Base-by-base conservation (phyloP, 2,113 vertebrate species). In the Synodontis membranacea region DNA sequence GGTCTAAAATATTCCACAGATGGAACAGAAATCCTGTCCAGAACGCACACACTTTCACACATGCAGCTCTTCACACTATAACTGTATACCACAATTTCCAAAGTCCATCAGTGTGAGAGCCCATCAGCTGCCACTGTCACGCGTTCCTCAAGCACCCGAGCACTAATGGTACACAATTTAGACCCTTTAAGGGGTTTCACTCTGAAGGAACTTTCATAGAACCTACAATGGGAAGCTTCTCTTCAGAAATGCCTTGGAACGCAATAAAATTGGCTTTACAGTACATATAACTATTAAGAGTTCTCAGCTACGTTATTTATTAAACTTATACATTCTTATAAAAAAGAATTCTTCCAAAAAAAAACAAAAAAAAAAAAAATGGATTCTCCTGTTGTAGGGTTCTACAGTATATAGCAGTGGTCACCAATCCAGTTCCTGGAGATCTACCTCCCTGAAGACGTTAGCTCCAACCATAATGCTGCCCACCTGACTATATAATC, bases 121-220 rank as follows among this genome's bases (percentile, higher is more conserved):
- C 80, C 50, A 70, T 52, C 79, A 74, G 88, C 75, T 86, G 78
- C 84, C 84, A 76, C 86, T 83, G 86, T 87, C 72, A 83, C 72
- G 62, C 70, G 82, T 70, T 84, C 81, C 72, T 85, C 84, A 82
- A 85, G 88, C 70, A 83, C 85, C 37, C 82, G 80, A 83, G 80
- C 60, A 83, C 72, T 84, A 56, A 66, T 48, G 85, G 87, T 74
- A 68, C 12, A 68, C 17, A 21, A 37, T 68, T 21, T 21, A 68
- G 34, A 68, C 31, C 62, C 62, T 31, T 64, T 64, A 64, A 68
- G 66, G 7, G 66, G 19, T 39, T 17, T 37, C 15, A 68, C 7
- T 37, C 34, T 19, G 64, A 15, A 68, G 64, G 64, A 68, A 37
- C 64, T 68, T 17, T 68, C 39, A 39, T 68, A 28, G 5, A 3